phyloP scores from a whole-genome alignment of 2,888 invertebrate species.

The Eucriotettix oculatus region DNA sequence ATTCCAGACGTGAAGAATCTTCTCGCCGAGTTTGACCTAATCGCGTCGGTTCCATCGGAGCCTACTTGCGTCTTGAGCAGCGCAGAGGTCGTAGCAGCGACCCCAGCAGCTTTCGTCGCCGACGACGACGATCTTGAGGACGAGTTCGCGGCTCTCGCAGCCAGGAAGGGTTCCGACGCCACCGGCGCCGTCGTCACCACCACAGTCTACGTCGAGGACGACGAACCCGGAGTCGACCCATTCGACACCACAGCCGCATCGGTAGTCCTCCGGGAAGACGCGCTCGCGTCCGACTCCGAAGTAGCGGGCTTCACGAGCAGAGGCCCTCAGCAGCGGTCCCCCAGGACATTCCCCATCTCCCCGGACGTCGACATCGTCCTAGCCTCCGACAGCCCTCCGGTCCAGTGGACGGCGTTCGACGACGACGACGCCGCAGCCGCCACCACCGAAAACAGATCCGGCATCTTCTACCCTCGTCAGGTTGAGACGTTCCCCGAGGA shows the following conservation, averaged over 20 bases:
- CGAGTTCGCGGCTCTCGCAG: conserved; percentile 59
- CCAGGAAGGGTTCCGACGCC: conserved; percentile 49
- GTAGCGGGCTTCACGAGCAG: background rate
- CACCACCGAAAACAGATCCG: conserved; percentile 20
- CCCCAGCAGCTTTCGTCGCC: background rate
- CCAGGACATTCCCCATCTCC: conserved; percentile 2
- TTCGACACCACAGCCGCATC: conserved; percentile 29
- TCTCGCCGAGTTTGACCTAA: conserved; percentile 18
- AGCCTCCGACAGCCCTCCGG: background rate
- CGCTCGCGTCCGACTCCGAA: background rate
- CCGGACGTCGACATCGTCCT: conserved; percentile 14
- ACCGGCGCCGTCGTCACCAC: conserved; percentile 10
- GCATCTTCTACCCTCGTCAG: background rate
- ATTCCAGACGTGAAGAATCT: conserved; percentile 9
- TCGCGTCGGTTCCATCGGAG: conserved; percentile 1
- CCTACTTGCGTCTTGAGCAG: background rate
- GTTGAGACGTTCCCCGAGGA: conserved; percentile 3
- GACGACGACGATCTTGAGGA: conserved; percentile 40
- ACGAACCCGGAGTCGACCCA: conserved; percentile 25
- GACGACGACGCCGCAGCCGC: conserved; percentile 11
- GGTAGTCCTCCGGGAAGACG: conserved; percentile 16
- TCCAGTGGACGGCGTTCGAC: conserved; percentile 8
- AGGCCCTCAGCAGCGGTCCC: background rate
- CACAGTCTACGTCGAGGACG: conserved; percentile 1
- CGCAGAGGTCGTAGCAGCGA: background rate